phyloP scores from a whole-genome alignment of 2,797 vertebrate genomes.

The Oophaga sylvatica region DNA sequence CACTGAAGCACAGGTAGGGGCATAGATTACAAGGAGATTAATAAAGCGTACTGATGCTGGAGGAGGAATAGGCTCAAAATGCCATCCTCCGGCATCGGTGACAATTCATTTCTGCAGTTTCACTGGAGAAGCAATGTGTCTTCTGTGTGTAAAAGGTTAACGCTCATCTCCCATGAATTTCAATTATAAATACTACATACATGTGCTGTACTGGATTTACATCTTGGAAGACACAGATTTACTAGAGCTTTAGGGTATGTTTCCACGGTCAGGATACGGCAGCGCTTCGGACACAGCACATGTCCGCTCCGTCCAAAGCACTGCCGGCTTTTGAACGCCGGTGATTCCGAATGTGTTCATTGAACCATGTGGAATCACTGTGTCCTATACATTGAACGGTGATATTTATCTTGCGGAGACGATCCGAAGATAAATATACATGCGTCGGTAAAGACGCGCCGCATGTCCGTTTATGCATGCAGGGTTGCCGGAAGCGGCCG shows the following conservation, averaged over 20 bases:
- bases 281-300: too few relatives aligned
- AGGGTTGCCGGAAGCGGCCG: too few relatives aligned
- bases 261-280: too few relatives aligned
- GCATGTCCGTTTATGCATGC: too few relatives aligned
- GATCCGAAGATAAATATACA: too few relatives aligned
- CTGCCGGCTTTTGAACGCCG: too few relatives aligned
- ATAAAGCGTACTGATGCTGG: constrained; percentile 29
- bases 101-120: constrained; percentile 34
- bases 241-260: background rate
- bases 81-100: constrained; percentile 10
- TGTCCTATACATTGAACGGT: too few relatives aligned
- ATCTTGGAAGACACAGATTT: background rate
- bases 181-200: background rate
- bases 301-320: too few relatives aligned
- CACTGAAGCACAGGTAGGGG: constrained; percentile 38
- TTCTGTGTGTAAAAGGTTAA: constrained; percentile 10
- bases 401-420: too few relatives aligned
- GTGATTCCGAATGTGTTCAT: too few relatives aligned
- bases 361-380: too few relatives aligned
- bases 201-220: background rate
- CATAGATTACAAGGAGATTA: constrained; percentile 46
- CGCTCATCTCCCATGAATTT: background rate
- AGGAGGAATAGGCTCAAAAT: constrained; percentile 24
- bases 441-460: too few relatives aligned
- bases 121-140: constrained; percentile 5